A percentile compares a stretch with the other conserved stretches of the same genome.
Evolutionary conservation across 1,140 invertebrate species (phyloP).

Genomic region (Acyrthosiphon pisum): DNA sequence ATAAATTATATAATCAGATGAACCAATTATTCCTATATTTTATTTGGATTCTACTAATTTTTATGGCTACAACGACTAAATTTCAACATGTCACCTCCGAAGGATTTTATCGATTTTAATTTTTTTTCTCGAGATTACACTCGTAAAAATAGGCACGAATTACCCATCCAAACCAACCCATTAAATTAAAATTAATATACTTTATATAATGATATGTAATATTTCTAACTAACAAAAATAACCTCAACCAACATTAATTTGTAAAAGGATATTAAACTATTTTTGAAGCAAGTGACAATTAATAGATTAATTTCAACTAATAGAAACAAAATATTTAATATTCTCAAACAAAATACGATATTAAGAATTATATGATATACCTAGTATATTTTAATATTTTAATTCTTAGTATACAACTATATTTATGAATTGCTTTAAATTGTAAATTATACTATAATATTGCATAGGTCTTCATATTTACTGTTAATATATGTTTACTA

Average conservation of each 20-base stretch:
- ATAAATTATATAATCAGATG: too few relatives aligned
- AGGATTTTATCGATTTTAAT: neutral
- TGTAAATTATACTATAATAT: neutral
- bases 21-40: too few relatives aligned
- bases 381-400: too few relatives aligned
- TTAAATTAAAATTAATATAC: neutral
- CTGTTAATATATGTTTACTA: neutral
- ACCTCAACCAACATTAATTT: neutral
- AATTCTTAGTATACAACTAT: neutral
- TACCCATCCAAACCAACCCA: neutral
- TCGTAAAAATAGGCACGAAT: neutral
- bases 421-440: neutral
- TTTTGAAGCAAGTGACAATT: neutral
- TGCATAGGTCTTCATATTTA: neutral
- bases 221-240: neutral
- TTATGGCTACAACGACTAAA: neutral
- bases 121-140: neutral
- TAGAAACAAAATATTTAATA: neutral
- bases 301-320: neutral
- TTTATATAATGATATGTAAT: neutral
- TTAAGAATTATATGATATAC: neutral
- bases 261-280: neutral
- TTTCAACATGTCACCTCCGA: neutral
- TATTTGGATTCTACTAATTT: neutral
- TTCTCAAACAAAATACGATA: neutral